These are phyloP conservation scores for Pantherophis vulpinus DNA, from an alignment of 2,797 vertebrate genomes.

Conservation along the genomic window DNA sequence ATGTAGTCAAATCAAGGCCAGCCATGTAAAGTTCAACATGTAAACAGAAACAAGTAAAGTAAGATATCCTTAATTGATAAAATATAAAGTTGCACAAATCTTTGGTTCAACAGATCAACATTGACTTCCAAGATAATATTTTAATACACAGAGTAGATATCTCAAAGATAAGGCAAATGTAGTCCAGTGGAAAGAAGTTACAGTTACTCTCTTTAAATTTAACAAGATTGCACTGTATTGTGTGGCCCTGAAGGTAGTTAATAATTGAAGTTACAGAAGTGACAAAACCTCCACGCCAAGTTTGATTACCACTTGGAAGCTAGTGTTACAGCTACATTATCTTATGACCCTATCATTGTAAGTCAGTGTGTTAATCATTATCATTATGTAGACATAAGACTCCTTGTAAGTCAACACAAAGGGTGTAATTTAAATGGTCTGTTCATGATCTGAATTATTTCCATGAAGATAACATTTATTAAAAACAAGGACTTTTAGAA, in stretches of 20 bases:
- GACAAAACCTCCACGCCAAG: constrained; percentile 31
- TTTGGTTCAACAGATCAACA: not conserved
- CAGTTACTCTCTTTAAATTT: not conserved
- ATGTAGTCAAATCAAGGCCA: not conserved
- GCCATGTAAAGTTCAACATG: not conserved
- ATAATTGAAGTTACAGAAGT: constrained; percentile 37
- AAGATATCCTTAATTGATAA: not conserved
- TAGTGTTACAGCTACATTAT: constrained; percentile 45
- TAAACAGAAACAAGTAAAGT: not conserved
- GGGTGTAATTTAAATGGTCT: constrained; percentile 56
- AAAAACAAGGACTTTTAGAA: constrained; percentile 57
- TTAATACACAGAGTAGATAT: not conserved
- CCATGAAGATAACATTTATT: constrained; percentile 62
- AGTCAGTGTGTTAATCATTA: constrained; percentile 68
- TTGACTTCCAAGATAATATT: not conserved
- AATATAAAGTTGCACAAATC: not conserved
- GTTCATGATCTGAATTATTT: constrained; percentile 56
- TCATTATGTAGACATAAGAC: constrained; percentile 43
- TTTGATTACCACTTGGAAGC: constrained; percentile 31
- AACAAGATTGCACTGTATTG: constrained; percentile 5
- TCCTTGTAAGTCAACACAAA: constrained; percentile 59
- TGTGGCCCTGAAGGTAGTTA: constrained; percentile 2
- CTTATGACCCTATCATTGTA: constrained; percentile 60
- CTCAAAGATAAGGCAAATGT: constrained; percentile 1
- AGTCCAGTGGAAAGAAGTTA: constrained; percentile 1